Conservation (phyloP, 2,113 vertebrate species). For the Chrysochloris asiatica region DNA sequence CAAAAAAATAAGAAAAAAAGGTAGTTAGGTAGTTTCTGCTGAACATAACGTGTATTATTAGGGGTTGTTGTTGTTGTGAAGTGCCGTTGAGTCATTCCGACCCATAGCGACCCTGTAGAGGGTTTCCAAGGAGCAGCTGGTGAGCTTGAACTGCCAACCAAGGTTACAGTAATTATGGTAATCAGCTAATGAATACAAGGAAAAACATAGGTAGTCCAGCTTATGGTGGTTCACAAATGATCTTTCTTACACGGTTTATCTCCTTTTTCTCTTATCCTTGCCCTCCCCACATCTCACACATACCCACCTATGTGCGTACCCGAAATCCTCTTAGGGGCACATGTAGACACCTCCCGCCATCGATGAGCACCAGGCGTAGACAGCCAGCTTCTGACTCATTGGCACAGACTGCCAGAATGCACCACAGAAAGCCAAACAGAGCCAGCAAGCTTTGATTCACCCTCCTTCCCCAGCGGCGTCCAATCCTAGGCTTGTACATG, state of each 20-base stretch:
- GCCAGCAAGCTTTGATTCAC: constrained; percentile 69
- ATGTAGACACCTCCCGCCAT: neutral
- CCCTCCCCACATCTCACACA: neutral
- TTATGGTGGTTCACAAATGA: neutral
- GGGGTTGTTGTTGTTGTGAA: too few relatives aligned
- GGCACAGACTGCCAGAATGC: constrained; percentile 30
- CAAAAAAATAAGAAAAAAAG: neutral
- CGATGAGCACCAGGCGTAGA: too few relatives aligned
- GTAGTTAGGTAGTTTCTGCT: neutral
- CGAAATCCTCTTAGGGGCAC: neutral
- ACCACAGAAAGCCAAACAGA: constrained; percentile 41
- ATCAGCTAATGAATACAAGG: too few relatives aligned
- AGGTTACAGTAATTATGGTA: too few relatives aligned
- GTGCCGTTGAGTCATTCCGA: too few relatives aligned
- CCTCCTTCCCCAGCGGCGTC: constrained; percentile 54
- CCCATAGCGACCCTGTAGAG: too few relatives aligned
- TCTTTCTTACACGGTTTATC: neutral
- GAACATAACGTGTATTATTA: fast-evolving
- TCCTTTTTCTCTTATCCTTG: neutral
- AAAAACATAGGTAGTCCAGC: neutral
- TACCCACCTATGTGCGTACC: neutral
- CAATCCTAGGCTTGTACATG: constrained; percentile 42
- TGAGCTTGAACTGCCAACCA: too few relatives aligned
- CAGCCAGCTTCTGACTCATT: constrained; percentile 54
- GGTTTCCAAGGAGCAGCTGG: too few relatives aligned